Conservation (phyloP, 2,797 vertebrate species). For the Botia kubotai region DNA sequence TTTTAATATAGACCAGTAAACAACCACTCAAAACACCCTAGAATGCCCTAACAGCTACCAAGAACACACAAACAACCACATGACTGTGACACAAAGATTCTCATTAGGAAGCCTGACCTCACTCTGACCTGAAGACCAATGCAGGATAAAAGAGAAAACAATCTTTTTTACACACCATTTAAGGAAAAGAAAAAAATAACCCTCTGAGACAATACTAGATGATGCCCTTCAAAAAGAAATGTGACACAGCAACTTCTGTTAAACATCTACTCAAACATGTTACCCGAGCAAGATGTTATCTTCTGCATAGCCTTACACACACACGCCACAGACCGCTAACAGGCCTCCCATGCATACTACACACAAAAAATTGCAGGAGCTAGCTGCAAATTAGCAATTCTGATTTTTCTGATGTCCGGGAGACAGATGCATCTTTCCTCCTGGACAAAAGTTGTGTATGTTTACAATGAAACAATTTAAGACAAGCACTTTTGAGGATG, state of each 20-base stretch:
- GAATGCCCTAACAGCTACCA: too few relatives aligned
- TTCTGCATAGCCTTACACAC: not conserved
- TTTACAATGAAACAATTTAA: too few relatives aligned
- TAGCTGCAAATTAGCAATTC: not conserved
- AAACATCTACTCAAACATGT: not conserved
- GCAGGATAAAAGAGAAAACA: slow-evolving; percentile 12
- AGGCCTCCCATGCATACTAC: not conserved
- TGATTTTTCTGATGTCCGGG: too few relatives aligned
- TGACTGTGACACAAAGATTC: not conserved
- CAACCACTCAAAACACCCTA: too few relatives aligned
- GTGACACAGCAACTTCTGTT: not conserved
- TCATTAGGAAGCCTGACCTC: slow-evolving; percentile 30
- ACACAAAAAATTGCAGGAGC: slow-evolving; percentile 46
- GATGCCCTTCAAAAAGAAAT: not conserved
- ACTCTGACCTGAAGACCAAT: slow-evolving; percentile 20
- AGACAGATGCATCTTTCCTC: too few relatives aligned
- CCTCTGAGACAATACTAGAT: slow-evolving; percentile 4
- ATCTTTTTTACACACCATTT: slow-evolving; percentile 9
- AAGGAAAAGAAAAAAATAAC: not conserved
- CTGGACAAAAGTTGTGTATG: too few relatives aligned
- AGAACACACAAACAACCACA: too few relatives aligned
- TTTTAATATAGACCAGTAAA: too few relatives aligned
- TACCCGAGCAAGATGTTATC: not conserved
- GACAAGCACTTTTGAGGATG: too few relatives aligned
- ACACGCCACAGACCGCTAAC: not conserved